Conservation (phyloP, 2,888 invertebrate species). For the Proisotoma minuta region DNA sequence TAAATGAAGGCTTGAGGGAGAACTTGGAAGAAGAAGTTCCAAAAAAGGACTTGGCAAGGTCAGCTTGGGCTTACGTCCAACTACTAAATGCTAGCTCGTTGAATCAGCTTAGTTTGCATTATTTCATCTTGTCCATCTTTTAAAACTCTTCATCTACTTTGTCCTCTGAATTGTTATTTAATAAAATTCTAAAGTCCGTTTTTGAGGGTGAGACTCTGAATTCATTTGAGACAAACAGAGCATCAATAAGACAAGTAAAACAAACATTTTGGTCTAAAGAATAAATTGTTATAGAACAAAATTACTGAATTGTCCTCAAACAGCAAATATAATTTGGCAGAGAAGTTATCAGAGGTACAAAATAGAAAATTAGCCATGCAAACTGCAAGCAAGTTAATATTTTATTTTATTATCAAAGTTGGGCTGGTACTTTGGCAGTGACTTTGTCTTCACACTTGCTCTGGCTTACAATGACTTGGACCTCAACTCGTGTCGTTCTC, state of each 20-base stretch:
- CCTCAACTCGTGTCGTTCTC: background rate
- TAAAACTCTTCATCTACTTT: background rate
- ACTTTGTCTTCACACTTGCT: background rate
- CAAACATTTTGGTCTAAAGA: no score
- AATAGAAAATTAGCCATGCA: background rate
- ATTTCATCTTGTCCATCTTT: background rate
- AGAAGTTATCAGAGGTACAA: background rate
- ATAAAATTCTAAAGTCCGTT: no score
- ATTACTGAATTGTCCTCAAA: background rate
- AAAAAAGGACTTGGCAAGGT: slow-evolving; percentile 39
- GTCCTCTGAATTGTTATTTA: no score
- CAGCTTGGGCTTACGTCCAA: background rate
- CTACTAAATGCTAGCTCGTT: background rate
- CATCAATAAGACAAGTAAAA: no score
- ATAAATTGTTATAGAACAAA: background rate
- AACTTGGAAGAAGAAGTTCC: slow-evolving; percentile 42
- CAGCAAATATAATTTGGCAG: background rate
- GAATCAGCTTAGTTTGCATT: background rate
- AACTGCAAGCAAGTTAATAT: background rate
- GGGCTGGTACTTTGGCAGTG: background rate
- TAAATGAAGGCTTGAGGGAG: slow-evolving; percentile 31
- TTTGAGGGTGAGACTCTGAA: no score
- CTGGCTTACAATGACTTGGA: background rate
- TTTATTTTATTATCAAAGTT: background rate
- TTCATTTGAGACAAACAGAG: no score